These are phyloP conservation scores for Nesometra sesokonis DNA, from an alignment of 35 echinoderm and acorn worm species.

Conservation along the genomic window DNA sequence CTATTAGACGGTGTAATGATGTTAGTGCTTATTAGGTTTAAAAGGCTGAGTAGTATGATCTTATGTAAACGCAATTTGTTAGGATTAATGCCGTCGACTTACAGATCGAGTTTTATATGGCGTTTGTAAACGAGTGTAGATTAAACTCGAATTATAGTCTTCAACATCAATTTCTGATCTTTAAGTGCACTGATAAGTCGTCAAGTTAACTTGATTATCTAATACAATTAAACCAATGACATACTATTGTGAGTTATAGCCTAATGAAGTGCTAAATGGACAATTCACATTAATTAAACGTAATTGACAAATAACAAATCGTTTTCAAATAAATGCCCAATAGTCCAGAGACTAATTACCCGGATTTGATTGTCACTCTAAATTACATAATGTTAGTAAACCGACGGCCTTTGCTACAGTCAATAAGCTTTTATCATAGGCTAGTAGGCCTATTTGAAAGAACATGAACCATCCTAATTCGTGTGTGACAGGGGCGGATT, in stretches of 20 bases:
- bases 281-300: not conserved
- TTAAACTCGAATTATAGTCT: not conserved
- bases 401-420: not conserved
- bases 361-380: not conserved
- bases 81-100: not conserved
- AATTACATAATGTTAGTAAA: not conserved
- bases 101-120: not conserved
- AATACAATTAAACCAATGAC: not conserved
- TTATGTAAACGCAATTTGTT: not conserved
- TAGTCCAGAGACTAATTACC: not conserved
- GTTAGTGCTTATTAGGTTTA: not conserved
- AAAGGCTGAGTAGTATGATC: not conserved
- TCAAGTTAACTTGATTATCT: not conserved
- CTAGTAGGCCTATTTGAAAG: no score
- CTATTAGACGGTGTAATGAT: not conserved
- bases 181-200: not conserved
- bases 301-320: slow-evolving; percentile 1
- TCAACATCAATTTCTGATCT: not conserved
- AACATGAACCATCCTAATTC: no score
- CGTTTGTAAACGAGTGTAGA: not conserved
- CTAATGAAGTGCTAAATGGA: not conserved
- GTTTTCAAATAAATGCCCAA: not conserved
- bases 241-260: not conserved
- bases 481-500: no score
- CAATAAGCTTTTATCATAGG: not conserved